These are phyloP conservation scores for Tribolium freemani DNA, from an alignment of 2,888 invertebrate genomes.

Conservation along the genomic window DNA sequence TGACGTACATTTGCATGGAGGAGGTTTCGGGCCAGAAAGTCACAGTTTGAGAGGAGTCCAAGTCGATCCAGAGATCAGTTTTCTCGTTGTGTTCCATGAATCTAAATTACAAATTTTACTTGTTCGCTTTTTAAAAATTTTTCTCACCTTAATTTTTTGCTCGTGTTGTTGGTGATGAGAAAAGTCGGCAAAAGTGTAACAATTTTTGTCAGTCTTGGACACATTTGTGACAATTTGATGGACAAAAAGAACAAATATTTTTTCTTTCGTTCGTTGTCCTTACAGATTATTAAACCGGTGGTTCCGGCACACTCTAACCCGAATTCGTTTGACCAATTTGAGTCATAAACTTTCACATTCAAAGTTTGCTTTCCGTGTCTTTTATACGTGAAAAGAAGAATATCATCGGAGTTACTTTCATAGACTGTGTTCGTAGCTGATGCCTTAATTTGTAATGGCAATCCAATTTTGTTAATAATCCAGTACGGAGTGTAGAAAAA, in stretches of 20 bases:
- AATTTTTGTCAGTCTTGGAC: slow-evolving; percentile 83
- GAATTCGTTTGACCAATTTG: slow-evolving; percentile 77
- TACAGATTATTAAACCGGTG: slow-evolving; percentile 81
- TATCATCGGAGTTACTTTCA: slow-evolving; percentile 73
- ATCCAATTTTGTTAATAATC: slow-evolving; percentile 90
- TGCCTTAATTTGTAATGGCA: slow-evolving; percentile 85
- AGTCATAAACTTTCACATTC: slow-evolving; percentile 74
- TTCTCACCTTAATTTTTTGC: slow-evolving; percentile 67
- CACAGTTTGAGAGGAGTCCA: slow-evolving; percentile 77
- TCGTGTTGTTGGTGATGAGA: slow-evolving; percentile 80
- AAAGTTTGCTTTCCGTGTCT: slow-evolving; percentile 70
- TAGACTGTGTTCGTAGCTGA: slow-evolving; percentile 74
- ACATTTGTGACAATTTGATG: slow-evolving; percentile 78
- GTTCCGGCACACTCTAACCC: slow-evolving; percentile 80
- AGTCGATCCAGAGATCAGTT: slow-evolving; percentile 86
- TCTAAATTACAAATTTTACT: slow-evolving; percentile 60
- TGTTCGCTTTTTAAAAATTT: no score
- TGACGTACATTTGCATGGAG: slow-evolving; percentile 85
- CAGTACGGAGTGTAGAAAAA: slow-evolving; percentile 86
- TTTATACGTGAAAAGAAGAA: slow-evolving; percentile 79
- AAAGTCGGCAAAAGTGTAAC: slow-evolving; percentile 86
- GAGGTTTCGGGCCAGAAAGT: slow-evolving; percentile 89
- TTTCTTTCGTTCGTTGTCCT: slow-evolving; percentile 79
- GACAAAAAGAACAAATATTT: slow-evolving; percentile 81
- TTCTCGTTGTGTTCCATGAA: slow-evolving; percentile 91